A percentile compares a stretch with the other conserved stretches of the same genome.
Conservation (phyloP, 2,797 vertebrate species). For the Columba guinea region DNA sequence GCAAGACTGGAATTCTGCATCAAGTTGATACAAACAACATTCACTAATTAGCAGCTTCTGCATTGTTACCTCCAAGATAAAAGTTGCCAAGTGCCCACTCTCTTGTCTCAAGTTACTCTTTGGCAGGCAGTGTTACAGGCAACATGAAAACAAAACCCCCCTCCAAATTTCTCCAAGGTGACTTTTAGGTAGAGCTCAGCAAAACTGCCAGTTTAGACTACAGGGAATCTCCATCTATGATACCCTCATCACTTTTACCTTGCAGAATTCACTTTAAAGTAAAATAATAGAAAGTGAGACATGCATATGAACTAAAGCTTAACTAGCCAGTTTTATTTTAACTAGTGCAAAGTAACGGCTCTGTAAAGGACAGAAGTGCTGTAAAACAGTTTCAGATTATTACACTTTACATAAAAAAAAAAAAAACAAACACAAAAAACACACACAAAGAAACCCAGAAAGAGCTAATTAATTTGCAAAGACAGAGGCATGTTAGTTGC, state of each 20-base stretch:
- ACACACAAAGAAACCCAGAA: background rate
- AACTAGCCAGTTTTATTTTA: slow-evolving; percentile 70
- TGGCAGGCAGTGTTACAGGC: slow-evolving; percentile 51
- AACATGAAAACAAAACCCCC: slow-evolving; percentile 26
- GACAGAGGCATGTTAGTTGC: slow-evolving; percentile 50
- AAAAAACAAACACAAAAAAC: slow-evolving; percentile 25
- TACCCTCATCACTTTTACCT: slow-evolving; percentile 61
- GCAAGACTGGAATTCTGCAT: slow-evolving; percentile 61
- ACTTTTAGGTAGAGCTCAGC: slow-evolving; percentile 68
- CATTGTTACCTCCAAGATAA: slow-evolving; percentile 73
- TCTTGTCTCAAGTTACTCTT: slow-evolving; percentile 65
- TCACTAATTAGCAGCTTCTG: slow-evolving; percentile 77
- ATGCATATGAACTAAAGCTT: slow-evolving; percentile 41
- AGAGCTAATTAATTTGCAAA: slow-evolving; percentile 70
- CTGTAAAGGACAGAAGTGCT: slow-evolving; percentile 58
- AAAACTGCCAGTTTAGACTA: slow-evolving; percentile 72
- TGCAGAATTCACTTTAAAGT: slow-evolving; percentile 71
- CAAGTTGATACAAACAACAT: slow-evolving; percentile 60
- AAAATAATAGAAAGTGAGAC: slow-evolving; percentile 49
- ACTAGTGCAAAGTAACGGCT: slow-evolving; percentile 41
- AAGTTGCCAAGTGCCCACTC: slow-evolving; percentile 65
- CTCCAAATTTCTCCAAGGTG: slow-evolving; percentile 60
- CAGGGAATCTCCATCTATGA: slow-evolving; percentile 70
- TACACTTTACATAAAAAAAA: slow-evolving; percentile 59
- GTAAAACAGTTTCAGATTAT: slow-evolving; percentile 68